These are phyloP conservation scores for Phthorimaea operculella DNA, from an alignment of 1,140 invertebrate species.

Conservation along the genomic window DNA sequence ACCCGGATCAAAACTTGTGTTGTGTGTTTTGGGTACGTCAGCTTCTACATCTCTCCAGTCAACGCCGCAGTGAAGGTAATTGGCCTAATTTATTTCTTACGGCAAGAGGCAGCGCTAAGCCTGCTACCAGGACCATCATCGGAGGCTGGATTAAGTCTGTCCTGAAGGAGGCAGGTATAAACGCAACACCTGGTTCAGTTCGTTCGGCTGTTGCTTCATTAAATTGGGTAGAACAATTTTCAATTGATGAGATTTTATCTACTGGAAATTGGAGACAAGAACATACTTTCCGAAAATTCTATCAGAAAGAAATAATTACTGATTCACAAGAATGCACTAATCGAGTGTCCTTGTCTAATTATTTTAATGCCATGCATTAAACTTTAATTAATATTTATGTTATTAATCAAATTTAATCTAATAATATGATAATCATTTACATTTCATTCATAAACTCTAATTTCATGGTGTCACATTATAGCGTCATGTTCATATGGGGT, in stretches of 20 bases:
- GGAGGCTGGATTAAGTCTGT: slow-evolving; percentile 2
- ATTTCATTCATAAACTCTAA: no score
- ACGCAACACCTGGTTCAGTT: background rate
- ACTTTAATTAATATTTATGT: no score
- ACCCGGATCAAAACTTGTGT: background rate
- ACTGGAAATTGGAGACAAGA: slow-evolving; percentile 7
- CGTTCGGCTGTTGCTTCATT: slow-evolving; percentile 3
- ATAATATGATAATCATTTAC: no score
- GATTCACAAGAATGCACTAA: background rate
- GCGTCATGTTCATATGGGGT: no score
- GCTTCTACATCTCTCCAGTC: background rate
- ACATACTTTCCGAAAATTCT: background rate
- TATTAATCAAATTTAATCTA: no score
- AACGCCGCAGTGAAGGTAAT: background rate
- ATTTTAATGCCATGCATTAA: no score
- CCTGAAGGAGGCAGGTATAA: background rate
- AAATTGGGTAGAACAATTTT: background rate
- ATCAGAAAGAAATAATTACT: background rate
- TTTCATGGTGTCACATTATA: no score
- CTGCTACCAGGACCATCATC: background rate
- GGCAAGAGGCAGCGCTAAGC: background rate
- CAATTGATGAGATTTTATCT: slow-evolving; percentile 9
- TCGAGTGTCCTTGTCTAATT: no score
- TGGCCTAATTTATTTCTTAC: background rate
- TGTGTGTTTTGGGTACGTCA: background rate